Evolutionary conservation across 2,888 invertebrate species (phyloP).

Genomic region (Saturnia pavonia): DNA sequence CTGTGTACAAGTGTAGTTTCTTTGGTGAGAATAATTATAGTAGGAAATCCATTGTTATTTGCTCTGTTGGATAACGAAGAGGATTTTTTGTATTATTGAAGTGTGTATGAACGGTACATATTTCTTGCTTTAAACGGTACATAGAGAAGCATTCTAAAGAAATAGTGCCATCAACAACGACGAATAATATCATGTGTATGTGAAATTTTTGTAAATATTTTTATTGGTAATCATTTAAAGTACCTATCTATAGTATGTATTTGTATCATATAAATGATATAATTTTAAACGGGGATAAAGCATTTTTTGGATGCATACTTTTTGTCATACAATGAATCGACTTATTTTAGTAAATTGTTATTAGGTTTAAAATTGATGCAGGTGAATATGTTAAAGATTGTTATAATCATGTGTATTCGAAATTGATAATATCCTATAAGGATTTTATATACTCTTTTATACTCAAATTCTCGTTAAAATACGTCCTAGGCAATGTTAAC

Average conservation of each 20-base stretch:
- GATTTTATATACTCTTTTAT: slow-evolving; percentile 44
- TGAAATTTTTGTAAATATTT: slow-evolving; percentile 72
- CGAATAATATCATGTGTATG: slow-evolving; percentile 48
- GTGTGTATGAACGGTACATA: slow-evolving; percentile 56
- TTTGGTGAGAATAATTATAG: not conserved
- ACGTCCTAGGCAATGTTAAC: slow-evolving; percentile 55
- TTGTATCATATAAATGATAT: slow-evolving; percentile 47
- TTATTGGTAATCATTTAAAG: slow-evolving; percentile 59
- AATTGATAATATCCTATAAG: slow-evolving; percentile 59
- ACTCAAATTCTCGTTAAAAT: slow-evolving; percentile 46
- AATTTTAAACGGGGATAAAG: slow-evolving; percentile 33
- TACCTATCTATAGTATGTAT: slow-evolving; percentile 39
- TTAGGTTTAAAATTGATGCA: slow-evolving; percentile 57
- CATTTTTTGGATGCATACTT: slow-evolving; percentile 43
- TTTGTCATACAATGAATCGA: slow-evolving; percentile 52
- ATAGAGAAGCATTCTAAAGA: slow-evolving; percentile 59
- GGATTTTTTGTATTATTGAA: not conserved
- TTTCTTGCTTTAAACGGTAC: slow-evolving; percentile 60
- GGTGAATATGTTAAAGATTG: slow-evolving; percentile 72
- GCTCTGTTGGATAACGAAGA: not conserved
- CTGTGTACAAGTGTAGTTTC: not conserved
- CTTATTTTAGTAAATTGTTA: slow-evolving; percentile 59
- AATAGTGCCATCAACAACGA: slow-evolving; percentile 70
- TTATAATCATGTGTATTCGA: slow-evolving; percentile 61
- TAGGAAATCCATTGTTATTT: not conserved